Evolutionary conservation across 2,113 vertebrate genomes (phyloP), one percentile per base, ranked within the genome.

Genomic region (Takifugu bimaculatus): DNA sequence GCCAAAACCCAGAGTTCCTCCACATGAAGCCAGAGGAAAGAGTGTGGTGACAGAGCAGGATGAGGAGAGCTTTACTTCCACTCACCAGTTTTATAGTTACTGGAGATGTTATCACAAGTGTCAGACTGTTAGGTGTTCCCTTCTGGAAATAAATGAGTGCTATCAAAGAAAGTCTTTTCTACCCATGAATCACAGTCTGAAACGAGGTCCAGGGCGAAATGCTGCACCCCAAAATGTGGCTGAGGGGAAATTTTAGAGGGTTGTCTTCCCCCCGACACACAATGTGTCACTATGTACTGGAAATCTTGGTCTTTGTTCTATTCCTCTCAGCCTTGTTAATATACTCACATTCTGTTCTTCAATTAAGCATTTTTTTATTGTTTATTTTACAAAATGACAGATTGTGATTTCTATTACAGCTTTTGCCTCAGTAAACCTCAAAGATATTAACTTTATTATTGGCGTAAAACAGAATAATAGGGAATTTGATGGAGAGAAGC

Each of bases 1-100:
- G 72, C 68, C 74, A 80, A 88, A 88, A 85, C 84, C 80, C 82
- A 83, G 82, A 79, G 78, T 81, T 84, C 75, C 79, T 74, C 84
- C 77, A 80, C 79, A 82, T 74, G 52, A 78, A 79, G 78, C 75
- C 77, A 73, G 75, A 78, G 82, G 80, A 84, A 82, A 77, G 69
- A 65, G 29, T 74, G 81, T 69, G 80, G 81, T 75, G 80, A 78
- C 70, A 53, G 70, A 67, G 74, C 15, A 65, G 62, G 77, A 85
- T 70, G 68, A 81, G 72, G 62, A 72, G 76, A 80, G 53, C 51
- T 68, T 15, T 6, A 66, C 64, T 74, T 63, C 65, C 35, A 70
- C 13, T 60, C 0, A 25, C 65, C 74, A 60, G 63, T 80, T 72
- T 69, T 66, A 64, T 35, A 64, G 59, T 68, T 61, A 54, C 75